A percentile compares a stretch with the other conserved stretches of the same genome.
Conservation (phyloP, 2,888 invertebrate genomes). For the Eumacrocentrus americanus region DNA sequence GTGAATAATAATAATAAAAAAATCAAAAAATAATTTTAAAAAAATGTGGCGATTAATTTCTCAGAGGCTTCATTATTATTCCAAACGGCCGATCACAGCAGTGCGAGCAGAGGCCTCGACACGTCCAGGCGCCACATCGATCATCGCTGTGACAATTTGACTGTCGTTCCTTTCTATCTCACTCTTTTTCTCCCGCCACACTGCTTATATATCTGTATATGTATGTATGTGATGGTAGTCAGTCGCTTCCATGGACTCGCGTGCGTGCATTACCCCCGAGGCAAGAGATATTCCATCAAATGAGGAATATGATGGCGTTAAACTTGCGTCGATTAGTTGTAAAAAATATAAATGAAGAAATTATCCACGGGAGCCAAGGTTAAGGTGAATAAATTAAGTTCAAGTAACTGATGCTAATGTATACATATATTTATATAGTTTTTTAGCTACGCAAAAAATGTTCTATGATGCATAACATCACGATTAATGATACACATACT, state of each 20-base stretch:
- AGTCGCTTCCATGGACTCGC: neutral
- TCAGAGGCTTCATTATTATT: conserved; percentile 28
- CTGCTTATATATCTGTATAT: conserved; percentile 10
- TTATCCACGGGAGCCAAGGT: neutral
- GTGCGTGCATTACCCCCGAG: conserved; percentile 21
- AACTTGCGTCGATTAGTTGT: neutral
- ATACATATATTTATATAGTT: neutral
- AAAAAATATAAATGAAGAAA: too few relatives aligned
- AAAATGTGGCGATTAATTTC: conserved; percentile 24
- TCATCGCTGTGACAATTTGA: conserved; percentile 52
- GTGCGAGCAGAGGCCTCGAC: conserved; percentile 44
- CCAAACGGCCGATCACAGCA: conserved; percentile 35
- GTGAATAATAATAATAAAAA: conserved; percentile 31
- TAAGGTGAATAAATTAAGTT: neutral
- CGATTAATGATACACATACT: neutral
- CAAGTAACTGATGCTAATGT: neutral
- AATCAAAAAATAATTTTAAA: conserved; percentile 17
- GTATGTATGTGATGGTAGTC: neutral
- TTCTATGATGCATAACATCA: neutral
- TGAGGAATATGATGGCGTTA: conserved; percentile 10
- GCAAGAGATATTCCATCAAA: conserved; percentile 8
- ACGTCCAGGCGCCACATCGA: conserved; percentile 53
- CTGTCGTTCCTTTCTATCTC: conserved; percentile 35
- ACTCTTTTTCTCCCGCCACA: conserved; percentile 7
- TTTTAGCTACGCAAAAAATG: too few relatives aligned